Percentiles rank a stretch among this genome's conserved stretches.
These are phyloP conservation scores for Protosalanx chinensis DNA, from an alignment of 2,797 vertebrate species.

Conservation along the genomic window DNA sequence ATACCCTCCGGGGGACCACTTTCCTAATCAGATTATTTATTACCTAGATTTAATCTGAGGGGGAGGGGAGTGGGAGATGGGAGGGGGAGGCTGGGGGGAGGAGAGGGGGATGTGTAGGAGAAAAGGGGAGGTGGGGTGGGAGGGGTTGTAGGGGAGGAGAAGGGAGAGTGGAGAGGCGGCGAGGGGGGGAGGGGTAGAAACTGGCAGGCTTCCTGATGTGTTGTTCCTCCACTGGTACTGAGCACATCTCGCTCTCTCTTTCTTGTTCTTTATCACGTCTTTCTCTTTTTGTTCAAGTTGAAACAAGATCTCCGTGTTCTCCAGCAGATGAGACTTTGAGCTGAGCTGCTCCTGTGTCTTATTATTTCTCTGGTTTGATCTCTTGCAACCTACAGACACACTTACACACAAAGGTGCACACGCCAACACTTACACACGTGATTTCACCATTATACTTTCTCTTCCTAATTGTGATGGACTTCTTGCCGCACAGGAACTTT, in stretches of 20 bases:
- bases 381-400: constrained; percentile 8
- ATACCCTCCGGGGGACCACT: constrained; percentile 33
- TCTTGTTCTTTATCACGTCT: constrained; percentile 19
- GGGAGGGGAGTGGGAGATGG: constrained; percentile 32
- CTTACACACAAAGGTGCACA: constrained; percentile 34
- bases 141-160: constrained; percentile 22
- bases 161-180: background rate
- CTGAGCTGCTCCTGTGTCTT: constrained; percentile 22
- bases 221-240: constrained; percentile 13
- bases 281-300: background rate
- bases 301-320: constrained; percentile 9
- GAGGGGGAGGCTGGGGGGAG: constrained; percentile 13
- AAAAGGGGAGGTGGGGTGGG: constrained; percentile 29
- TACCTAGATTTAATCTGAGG: constrained; percentile 37
- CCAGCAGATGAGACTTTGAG: background rate
- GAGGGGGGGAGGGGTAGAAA: constrained; percentile 34
- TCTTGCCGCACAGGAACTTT: constrained; percentile 64
- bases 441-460: constrained; percentile 45
- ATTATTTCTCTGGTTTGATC: constrained; percentile 30
- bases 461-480: constrained; percentile 36
- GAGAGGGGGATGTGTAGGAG: constrained; percentile 16
- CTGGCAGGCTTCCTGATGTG: constrained; percentile 34
- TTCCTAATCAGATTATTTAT: constrained; percentile 48
- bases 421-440: constrained; percentile 23
- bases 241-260: background rate